phyloP scores from a whole-genome alignment of 2,888 invertebrate genomes.

The Notodonta dromedarius region DNA sequence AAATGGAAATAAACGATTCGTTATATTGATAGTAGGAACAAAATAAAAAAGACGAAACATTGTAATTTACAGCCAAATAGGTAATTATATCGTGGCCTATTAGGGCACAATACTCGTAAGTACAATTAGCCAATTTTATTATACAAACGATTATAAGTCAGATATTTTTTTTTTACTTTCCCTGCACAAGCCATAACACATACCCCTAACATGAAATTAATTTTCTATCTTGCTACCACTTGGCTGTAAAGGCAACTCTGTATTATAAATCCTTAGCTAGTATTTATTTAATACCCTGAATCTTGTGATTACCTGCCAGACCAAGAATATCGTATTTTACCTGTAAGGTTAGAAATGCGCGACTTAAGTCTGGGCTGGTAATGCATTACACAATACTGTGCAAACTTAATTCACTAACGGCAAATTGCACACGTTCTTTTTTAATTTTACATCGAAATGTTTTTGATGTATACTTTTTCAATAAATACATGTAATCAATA shows the following conservation, averaged over 20 bases:
- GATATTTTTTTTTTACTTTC: constrained; percentile 40
- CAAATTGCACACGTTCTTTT: constrained; percentile 62
- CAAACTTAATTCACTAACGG: constrained; percentile 36
- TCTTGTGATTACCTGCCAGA: constrained; percentile 19
- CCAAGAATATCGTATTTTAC: constrained; percentile 11
- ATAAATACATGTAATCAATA: constrained; percentile 75
- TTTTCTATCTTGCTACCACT: constrained; percentile 39
- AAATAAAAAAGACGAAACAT: constrained; percentile 50
- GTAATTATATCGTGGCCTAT: constrained; percentile 37
- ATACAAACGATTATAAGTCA: constrained; percentile 29
- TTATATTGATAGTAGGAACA: constrained; percentile 54
- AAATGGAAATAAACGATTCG: constrained; percentile 56
- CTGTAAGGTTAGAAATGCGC: constrained; percentile 16
- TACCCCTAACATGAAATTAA: constrained; percentile 19
- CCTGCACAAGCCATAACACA: constrained; percentile 33
- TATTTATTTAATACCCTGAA: constrained; percentile 26
- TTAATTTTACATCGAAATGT: constrained; percentile 80
- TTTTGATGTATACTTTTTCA: constrained; percentile 82
- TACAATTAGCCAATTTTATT: constrained; percentile 46
- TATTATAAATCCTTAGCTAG: constrained; percentile 33
- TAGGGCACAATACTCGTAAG: constrained; percentile 40
- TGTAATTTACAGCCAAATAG: constrained; percentile 55
- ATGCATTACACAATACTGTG: constrained; percentile 26
- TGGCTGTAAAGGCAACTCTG: constrained; percentile 53
- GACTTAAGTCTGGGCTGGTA: constrained; percentile 19